These are phyloP conservation scores for Salpingus planirostris DNA, from an alignment of 2,888 invertebrate genomes.

Conservation along the genomic window DNA sequence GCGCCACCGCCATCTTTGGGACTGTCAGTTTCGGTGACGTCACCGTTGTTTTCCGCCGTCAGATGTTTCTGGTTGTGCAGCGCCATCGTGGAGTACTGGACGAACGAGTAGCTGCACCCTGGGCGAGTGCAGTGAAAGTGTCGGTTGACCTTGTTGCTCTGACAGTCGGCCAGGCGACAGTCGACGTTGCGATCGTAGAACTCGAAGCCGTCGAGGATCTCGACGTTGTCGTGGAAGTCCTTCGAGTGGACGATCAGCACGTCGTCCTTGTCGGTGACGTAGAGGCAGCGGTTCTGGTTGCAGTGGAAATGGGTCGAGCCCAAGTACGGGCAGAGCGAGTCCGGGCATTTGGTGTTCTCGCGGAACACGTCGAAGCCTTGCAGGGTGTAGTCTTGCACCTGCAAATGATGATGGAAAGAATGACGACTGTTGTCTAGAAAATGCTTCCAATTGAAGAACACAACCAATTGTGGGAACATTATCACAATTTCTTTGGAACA, in stretches of 20 bases:
- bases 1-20: no score
- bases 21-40: no score
- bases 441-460: no score
- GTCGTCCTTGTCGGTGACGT: conserved; percentile 69
- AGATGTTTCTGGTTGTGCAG: conserved; percentile 62
- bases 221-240: conserved; percentile 76
- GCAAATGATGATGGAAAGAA: no score
- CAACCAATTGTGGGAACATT: not conserved
- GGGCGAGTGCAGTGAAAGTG: conserved; percentile 70
- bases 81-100: conserved; percentile 64
- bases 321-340: conserved; percentile 62
- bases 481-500: not conserved
- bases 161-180: conserved; percentile 58
- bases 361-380: conserved; percentile 55
- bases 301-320: conserved; percentile 78
- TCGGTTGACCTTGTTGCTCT: conserved; percentile 59
- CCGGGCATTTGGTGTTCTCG: conserved; percentile 61
- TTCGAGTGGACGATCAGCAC: conserved; percentile 74
- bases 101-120: conserved; percentile 63
- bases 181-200: conserved; percentile 70
- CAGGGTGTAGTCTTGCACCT: conserved; percentile 48
- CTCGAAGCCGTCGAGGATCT: conserved; percentile 76
- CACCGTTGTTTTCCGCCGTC: no score
- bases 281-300: conserved; percentile 71
- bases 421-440: no score